phyloP scores from a whole-genome alignment of 2,113 vertebrate species.

The Strix aluco region DNA sequence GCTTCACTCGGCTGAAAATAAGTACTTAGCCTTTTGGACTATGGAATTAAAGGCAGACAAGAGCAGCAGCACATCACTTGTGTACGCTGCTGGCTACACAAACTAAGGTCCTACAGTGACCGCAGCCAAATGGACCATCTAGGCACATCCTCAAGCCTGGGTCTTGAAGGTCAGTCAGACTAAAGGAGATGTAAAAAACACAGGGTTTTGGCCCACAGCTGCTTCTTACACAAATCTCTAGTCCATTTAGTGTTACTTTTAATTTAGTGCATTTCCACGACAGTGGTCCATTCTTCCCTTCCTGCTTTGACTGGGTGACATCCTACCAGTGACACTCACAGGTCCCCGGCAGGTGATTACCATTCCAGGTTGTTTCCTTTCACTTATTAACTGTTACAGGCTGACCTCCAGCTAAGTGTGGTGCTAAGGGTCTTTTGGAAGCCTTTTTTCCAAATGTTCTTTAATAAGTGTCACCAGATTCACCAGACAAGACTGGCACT shows the following conservation, averaged over 20 bases:
- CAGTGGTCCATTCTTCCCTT: neutral
- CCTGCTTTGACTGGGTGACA: neutral
- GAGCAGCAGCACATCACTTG: neutral
- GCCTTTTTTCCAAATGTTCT: neutral
- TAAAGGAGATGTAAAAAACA: neutral
- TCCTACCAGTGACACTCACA: neutral
- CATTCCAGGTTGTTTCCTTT: neutral
- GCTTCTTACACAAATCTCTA: neutral
- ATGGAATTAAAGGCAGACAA: conserved; percentile 12
- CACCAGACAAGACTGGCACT: neutral
- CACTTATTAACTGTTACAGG: neutral
- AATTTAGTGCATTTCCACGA: neutral
- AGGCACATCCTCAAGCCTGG: neutral
- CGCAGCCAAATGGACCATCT: neutral
- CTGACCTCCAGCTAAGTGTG: neutral
- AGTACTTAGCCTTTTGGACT: conserved; percentile 31
- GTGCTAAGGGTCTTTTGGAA: neutral
- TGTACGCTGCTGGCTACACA: neutral
- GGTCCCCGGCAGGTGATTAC: neutral
- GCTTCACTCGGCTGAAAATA: neutral
- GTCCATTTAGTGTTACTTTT: neutral
- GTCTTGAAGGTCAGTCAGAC: neutral
- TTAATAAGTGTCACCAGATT: neutral
- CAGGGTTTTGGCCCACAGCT: neutral
- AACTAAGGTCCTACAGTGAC: neutral